Percentiles rank a stretch among this genome's conserved stretches.
Conservation (phyloP, 2,888 invertebrate species). For the Isoperla grammatica region DNA sequence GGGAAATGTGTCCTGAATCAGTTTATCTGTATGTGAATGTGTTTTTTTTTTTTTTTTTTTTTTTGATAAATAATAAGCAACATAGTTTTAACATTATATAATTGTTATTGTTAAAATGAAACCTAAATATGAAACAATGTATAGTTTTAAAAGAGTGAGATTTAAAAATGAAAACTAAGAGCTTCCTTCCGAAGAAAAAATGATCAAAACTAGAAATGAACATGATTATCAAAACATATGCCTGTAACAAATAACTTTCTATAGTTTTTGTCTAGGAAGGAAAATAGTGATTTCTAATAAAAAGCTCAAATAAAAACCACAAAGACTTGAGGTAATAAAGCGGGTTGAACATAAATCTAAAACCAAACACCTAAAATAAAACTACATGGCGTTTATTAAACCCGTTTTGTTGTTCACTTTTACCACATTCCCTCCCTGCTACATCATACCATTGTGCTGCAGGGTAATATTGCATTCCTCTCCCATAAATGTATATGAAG, state of each 20-base stretch:
- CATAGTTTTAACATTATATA: neutral
- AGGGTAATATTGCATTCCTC: too few relatives aligned
- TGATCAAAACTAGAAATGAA: constrained; percentile 18
- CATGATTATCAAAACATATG: constrained; percentile 25
- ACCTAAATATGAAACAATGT: constrained; percentile 14
- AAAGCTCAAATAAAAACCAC: constrained; percentile 28
- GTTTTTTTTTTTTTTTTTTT: too few relatives aligned
- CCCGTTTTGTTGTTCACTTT: too few relatives aligned
- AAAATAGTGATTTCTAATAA: constrained; percentile 18
- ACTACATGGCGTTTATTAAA: neutral
- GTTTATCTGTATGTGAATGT: too few relatives aligned
- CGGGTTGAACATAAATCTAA: constrained; percentile 26
- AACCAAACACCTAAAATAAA: constrained; percentile 22
- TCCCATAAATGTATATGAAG: too few relatives aligned
- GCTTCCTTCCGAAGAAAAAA: constrained; percentile 26
- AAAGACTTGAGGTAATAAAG: constrained; percentile 29
- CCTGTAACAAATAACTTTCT: constrained; percentile 20
- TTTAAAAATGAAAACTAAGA: constrained; percentile 19
- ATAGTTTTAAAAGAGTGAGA: neutral
- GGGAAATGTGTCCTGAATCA: neutral
- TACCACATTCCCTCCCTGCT: too few relatives aligned
- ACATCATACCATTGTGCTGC: too few relatives aligned
- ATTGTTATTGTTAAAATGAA: constrained; percentile 20
- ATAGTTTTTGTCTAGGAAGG: constrained; percentile 25
- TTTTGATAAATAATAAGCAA: too few relatives aligned